These are phyloP conservation scores for Drosophila dunni DNA, from an alignment of 1,140 invertebrate genomes.

Conservation along the genomic window DNA sequence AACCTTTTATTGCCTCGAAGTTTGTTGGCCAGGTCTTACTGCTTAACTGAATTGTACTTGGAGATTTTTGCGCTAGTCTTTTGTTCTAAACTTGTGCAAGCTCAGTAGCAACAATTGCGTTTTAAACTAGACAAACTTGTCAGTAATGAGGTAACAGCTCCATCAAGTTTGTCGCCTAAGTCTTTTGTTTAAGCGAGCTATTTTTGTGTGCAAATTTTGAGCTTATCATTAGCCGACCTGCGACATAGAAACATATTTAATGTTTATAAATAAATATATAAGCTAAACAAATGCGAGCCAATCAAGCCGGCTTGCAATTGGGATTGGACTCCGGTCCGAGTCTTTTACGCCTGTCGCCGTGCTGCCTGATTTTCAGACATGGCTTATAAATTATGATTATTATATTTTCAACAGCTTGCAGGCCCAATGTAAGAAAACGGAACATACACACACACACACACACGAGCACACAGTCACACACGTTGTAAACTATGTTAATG, in stretches of 20 bases:
- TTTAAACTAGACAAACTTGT: slow-evolving; percentile 35
- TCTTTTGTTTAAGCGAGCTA: slow-evolving; percentile 46
- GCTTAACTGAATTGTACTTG: background rate
- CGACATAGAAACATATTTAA: slow-evolving; percentile 10
- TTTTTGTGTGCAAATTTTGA: slow-evolving; percentile 7
- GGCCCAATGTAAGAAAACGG: slow-evolving; percentile 40
- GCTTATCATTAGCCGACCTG: slow-evolving; percentile 43
- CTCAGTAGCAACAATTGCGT: background rate
- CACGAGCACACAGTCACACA: background rate
- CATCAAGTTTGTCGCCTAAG: slow-evolving; percentile 53
- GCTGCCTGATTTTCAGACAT: slow-evolving; percentile 58
- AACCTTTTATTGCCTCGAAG: background rate
- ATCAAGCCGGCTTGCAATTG: slow-evolving; percentile 29
- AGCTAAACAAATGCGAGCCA: slow-evolving; percentile 65
- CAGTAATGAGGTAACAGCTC: slow-evolving; percentile 43
- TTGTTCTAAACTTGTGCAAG: slow-evolving; percentile 21
- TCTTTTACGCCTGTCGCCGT: slow-evolving; percentile 8
- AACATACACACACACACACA: slow-evolving; percentile 27
- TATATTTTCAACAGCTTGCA: slow-evolving; percentile 73
- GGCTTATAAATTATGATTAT: slow-evolving; percentile 71
- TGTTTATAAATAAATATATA: slow-evolving; percentile 44
- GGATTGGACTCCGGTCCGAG: background rate
- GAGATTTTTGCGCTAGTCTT: slow-evolving; percentile 25
- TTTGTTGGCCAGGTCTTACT: slow-evolving; percentile 27
- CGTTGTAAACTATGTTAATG: slow-evolving; percentile 73